These are phyloP conservation scores for Ctenopoma kingsleyae DNA, from an alignment of 2,797 vertebrate genomes.

Conservation along the genomic window DNA sequence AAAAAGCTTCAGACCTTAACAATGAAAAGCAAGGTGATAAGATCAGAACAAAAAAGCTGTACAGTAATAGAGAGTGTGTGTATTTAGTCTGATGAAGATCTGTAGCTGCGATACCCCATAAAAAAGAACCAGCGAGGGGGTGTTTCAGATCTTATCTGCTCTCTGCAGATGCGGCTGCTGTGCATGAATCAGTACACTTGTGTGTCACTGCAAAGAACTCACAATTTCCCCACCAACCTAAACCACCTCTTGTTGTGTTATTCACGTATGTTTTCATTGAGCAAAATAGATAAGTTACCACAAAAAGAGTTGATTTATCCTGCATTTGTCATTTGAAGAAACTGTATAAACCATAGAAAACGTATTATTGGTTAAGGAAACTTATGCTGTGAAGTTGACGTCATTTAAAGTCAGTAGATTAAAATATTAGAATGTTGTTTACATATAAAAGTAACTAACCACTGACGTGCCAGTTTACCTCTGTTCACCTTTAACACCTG, in stretches of 20 bases:
- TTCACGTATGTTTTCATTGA: not conserved
- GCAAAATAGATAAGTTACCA: not conserved
- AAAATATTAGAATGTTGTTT: not conserved
- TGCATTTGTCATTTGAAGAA: not conserved
- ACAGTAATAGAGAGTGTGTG: not conserved
- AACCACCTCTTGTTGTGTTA: not conserved
- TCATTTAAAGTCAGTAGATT: not conserved
- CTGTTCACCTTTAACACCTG: not conserved
- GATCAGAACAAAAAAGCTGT: not conserved
- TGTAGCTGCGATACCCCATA: slow-evolving; percentile 10
- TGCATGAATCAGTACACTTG: slow-evolving; percentile 9
- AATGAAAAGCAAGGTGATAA: not conserved
- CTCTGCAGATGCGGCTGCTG: slow-evolving; percentile 32
- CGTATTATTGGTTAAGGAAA: not conserved
- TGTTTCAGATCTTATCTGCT: slow-evolving; percentile 60
- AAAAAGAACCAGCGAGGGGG: not conserved
- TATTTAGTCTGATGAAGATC: slow-evolving; percentile 20
- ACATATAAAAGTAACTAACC: not conserved
- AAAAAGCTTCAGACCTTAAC: not conserved
- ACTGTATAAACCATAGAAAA: not conserved
- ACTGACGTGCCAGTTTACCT: not conserved
- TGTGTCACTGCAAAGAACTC: not conserved
- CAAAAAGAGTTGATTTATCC: not conserved
- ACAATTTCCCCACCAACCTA: slow-evolving; percentile 6
- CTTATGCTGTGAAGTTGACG: no score